Conservation (phyloP, 2,797 vertebrate genomes). For the Phrynocephalus vlangalii region DNA sequence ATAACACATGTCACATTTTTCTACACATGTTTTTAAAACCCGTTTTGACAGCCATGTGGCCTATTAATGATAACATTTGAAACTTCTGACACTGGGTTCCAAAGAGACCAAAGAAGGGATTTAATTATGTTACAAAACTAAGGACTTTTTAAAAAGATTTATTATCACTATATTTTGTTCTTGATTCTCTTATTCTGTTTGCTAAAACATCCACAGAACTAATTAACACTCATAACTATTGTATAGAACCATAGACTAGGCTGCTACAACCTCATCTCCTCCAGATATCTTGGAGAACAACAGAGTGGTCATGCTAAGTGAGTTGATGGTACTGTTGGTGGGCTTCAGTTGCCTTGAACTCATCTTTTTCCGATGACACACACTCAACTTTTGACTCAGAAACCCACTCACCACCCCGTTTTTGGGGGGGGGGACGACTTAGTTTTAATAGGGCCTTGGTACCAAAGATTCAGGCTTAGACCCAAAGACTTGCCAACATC, state of each 20-base stretch:
- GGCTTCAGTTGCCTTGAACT: too few relatives aligned
- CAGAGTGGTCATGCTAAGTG: background rate
- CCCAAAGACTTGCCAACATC: too few relatives aligned
- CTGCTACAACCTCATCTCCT: background rate
- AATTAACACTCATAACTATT: slow-evolving; percentile 50
- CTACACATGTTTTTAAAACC: background rate
- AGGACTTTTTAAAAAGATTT: slow-evolving; percentile 52
- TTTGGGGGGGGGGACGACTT: too few relatives aligned
- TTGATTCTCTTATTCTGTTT: slow-evolving; percentile 54
- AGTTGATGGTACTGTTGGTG: background rate
- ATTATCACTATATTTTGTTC: slow-evolving; percentile 50
- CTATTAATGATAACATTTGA: slow-evolving; percentile 56
- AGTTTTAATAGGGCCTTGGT: too few relatives aligned
- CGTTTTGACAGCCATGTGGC: slow-evolving; percentile 47
- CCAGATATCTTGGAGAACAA: background rate
- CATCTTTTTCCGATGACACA: too few relatives aligned
- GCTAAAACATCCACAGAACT: slow-evolving; percentile 57
- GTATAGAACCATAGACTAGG: slow-evolving; percentile 20
- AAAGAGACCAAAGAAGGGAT: slow-evolving; percentile 71
- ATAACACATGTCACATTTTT: slow-evolving; percentile 68
- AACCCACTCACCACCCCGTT: too few relatives aligned
- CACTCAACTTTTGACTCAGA: too few relatives aligned
- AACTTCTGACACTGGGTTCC: slow-evolving; percentile 55
- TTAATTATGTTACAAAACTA: slow-evolving; percentile 71
- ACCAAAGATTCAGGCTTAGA: too few relatives aligned